Conservation (phyloP, 2,888 invertebrate species). For the Lydus trimaculatus region DNA sequence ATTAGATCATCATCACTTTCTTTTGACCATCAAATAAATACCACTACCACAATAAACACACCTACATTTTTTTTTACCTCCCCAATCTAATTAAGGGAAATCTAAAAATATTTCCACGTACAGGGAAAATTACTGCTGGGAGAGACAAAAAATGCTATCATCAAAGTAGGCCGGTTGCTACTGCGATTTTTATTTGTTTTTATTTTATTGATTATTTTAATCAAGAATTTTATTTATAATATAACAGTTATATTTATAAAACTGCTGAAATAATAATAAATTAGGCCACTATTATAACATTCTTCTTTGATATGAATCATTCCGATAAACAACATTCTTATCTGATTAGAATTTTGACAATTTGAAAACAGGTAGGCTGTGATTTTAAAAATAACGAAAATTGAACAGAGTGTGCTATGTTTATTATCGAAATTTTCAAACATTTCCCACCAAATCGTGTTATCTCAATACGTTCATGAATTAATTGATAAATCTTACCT, state of each 20-base stretch:
- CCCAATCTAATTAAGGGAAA: neutral
- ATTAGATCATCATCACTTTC: slow-evolving; percentile 7
- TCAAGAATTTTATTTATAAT: neutral
- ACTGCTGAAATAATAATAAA: neutral
- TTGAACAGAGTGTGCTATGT: neutral
- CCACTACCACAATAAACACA: neutral
- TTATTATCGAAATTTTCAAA: neutral
- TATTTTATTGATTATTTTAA: neutral
- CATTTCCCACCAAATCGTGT: slow-evolving; percentile 3
- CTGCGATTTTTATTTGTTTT: neutral
- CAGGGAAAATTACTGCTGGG: too few relatives aligned
- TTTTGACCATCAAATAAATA: slow-evolving; percentile 10
- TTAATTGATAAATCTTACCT: slow-evolving; percentile 48
- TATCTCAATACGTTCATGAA: slow-evolving; percentile 21
- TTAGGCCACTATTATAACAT: neutral
- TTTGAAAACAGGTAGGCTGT: neutral
- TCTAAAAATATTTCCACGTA: too few relatives aligned
- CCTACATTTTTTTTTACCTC: neutral
- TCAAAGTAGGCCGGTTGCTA: neutral
- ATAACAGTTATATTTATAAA: neutral
- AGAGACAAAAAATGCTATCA: neutral
- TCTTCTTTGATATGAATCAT: too few relatives aligned
- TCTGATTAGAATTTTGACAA: neutral
- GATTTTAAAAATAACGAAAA: neutral
- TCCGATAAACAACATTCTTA: neutral